Conservation (phyloP, 2,797 vertebrate species). For the Lutjanus campechanus region DNA sequence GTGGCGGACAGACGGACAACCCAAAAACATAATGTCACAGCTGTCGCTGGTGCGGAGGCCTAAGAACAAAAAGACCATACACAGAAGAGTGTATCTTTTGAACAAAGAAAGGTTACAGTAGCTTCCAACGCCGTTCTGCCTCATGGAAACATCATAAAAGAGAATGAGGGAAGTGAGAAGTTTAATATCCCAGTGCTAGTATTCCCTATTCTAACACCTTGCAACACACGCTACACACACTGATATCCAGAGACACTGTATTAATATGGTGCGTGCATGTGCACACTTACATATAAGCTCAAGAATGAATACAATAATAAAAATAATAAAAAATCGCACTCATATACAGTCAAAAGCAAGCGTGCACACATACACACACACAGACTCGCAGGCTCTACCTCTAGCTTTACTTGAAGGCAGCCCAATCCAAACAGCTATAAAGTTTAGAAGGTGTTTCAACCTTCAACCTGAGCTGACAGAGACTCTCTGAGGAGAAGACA, state of each 20-base stretch:
- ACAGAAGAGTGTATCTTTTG: constrained; percentile 9
- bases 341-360: constrained; percentile 28
- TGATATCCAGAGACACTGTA: background rate
- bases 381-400: constrained; percentile 13
- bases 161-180: constrained; percentile 43
- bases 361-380: background rate
- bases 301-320: constrained; percentile 16
- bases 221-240: background rate
- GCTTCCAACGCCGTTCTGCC: constrained; percentile 20
- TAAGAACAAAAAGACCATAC: background rate
- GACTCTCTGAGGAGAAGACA: constrained; percentile 57
- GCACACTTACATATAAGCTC: constrained; percentile 2
- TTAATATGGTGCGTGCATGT: background rate
- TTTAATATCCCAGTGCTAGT: constrained; percentile 34
- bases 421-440: constrained; percentile 69
- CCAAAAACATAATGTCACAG: no score
- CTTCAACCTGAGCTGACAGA: constrained; percentile 68
- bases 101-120: constrained; percentile 30
- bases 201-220: constrained; percentile 25
- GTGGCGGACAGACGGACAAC: no score
- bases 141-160: constrained; percentile 59
- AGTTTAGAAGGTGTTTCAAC: constrained; percentile 74
- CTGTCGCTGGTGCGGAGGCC: no score
- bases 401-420: constrained; percentile 49
- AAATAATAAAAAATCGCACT: background rate